Percentiles rank a stretch among this genome's conserved stretches.
Conservation (phyloP, 1,140 invertebrate genomes). For the Drosophila pallidifrons region DNA sequence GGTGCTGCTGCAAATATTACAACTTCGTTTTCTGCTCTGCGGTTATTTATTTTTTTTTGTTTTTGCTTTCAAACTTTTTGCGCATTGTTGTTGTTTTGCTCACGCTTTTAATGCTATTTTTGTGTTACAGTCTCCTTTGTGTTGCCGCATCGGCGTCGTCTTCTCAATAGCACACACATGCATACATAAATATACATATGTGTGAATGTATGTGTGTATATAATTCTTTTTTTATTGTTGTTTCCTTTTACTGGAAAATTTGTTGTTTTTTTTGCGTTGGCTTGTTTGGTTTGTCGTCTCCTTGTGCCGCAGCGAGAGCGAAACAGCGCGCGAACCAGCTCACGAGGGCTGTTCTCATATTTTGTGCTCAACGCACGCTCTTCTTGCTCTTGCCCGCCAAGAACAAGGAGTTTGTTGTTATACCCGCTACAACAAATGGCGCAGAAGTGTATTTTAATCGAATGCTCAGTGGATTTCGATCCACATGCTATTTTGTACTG, state of each 20-base stretch:
- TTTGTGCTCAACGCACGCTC: constrained; percentile 12
- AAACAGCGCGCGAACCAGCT: background rate
- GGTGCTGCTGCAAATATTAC: constrained; percentile 44
- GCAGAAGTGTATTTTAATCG: too few species aligned
- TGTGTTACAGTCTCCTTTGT: constrained; percentile 51
- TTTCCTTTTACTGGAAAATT: constrained; percentile 51
- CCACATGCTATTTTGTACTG: too few species aligned
- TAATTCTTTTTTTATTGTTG: constrained; percentile 45
- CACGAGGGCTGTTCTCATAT: constrained; percentile 17
- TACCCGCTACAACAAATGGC: too few species aligned
- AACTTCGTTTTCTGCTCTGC: constrained; percentile 21
- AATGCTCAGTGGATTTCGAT: too few species aligned
- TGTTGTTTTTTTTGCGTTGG: constrained; percentile 43
- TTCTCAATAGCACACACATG: constrained; percentile 13
- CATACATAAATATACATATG: constrained; percentile 2
- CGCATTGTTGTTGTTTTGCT: constrained; percentile 32
- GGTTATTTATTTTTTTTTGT: constrained; percentile 19
- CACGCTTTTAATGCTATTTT: constrained; percentile 54
- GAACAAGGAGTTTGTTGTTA: constrained; percentile 29
- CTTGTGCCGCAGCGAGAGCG: constrained; percentile 19
- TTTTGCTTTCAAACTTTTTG: constrained; percentile 40
- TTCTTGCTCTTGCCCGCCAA: constrained; percentile 17
- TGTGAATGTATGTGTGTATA: background rate
- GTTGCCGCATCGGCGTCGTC: constrained; percentile 32
- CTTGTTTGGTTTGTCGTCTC: constrained; percentile 28